These are phyloP conservation scores for Gryllus longicercus DNA, from an alignment of 2,888 invertebrate genomes.

Conservation along the genomic window DNA sequence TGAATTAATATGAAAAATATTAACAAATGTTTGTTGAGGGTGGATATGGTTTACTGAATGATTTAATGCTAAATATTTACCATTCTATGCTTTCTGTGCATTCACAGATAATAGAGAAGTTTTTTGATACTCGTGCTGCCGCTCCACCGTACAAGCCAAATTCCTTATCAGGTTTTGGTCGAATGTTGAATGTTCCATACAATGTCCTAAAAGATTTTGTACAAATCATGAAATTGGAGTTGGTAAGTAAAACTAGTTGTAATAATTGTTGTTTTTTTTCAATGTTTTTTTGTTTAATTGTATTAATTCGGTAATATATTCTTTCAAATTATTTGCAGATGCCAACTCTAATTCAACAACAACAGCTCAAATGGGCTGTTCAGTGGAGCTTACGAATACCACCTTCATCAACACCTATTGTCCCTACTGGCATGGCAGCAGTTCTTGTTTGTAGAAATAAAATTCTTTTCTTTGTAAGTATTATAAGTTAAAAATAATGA, in stretches of 20 bases:
- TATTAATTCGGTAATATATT: conserved; percentile 1
- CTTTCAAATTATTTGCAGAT: conserved; percentile 43
- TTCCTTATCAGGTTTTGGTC: conserved; percentile 79
- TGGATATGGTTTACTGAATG: not conserved
- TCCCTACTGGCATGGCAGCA: conserved; percentile 86
- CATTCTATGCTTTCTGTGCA: conserved; percentile 33
- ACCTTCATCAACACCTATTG: conserved; percentile 78
- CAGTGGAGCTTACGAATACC: conserved; percentile 92
- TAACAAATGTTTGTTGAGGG: not conserved
- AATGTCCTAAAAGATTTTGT: conserved; percentile 89
- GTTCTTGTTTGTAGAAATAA: conserved; percentile 81
- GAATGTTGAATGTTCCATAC: conserved; percentile 77
- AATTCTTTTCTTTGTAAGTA: conserved; percentile 86
- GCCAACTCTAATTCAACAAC: conserved; percentile 58
- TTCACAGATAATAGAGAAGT: conserved; percentile 77
- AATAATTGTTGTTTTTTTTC: conserved; percentile 39
- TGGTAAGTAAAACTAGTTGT: conserved; percentile 40
- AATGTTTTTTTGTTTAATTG: not conserved
- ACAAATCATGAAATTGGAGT: conserved; percentile 75
- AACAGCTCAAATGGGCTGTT: conserved; percentile 78
- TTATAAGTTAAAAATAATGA: conserved; percentile 20
- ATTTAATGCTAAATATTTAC: conserved; percentile 22
- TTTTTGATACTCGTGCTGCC: conserved; percentile 85
- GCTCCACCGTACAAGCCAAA: conserved; percentile 89
- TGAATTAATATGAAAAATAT: conserved; percentile 19